Evolutionary conservation across 2,113 vertebrate species (phyloP), one percentile per base, ranked within the genome.

Genomic region (Odontesthes bonariensis): DNA sequence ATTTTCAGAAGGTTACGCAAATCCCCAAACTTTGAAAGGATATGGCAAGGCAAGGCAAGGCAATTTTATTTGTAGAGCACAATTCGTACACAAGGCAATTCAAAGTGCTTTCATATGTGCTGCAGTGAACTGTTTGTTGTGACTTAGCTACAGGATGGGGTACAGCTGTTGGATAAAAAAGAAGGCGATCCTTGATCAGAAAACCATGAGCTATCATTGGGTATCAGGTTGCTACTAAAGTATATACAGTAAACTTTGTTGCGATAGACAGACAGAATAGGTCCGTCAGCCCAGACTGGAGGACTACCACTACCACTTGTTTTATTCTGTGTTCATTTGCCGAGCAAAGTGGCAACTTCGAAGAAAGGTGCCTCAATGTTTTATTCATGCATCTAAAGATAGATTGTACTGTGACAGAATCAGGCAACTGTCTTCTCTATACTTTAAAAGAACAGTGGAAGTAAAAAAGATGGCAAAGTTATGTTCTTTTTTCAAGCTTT

Each of bases 321-420:
- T 59, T 79, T 61, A 66, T 86, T 53, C 46, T 66, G 27, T 64
- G 62, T 88, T 91, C 57, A 74, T 90, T 89, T 84, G 58, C 53
- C 82, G 81, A 74, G 63, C 69, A 68, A 73, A 76, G 81, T 74
- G 62, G 54, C 65, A 60, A 78, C 67, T 72, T 77, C 73, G 23
- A 74, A 76, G 77, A 89, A 88, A 80, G 86, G 85, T 88, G 74
- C 60, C 81, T 33, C 74, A 64, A 94, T 93, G 88, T 94, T 93
- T 94, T 90, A 94, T 93, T 93, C 92, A 93, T 91, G 33, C 49
- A 8, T 79, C 89, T 93, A 91, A 91, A 93, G 92, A 92, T 83
- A 86, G 86, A 87, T 87, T 74, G 64, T 47, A 53, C 81, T 38
- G 66, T 91, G 91, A 93, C 91, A 93, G 92, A 93, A 91, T 91